A percentile compares a stretch with the other conserved stretches of the same genome.
Evolutionary conservation across 2,113 vertebrate species (phyloP).

Genomic region (Esox niger): DNA sequence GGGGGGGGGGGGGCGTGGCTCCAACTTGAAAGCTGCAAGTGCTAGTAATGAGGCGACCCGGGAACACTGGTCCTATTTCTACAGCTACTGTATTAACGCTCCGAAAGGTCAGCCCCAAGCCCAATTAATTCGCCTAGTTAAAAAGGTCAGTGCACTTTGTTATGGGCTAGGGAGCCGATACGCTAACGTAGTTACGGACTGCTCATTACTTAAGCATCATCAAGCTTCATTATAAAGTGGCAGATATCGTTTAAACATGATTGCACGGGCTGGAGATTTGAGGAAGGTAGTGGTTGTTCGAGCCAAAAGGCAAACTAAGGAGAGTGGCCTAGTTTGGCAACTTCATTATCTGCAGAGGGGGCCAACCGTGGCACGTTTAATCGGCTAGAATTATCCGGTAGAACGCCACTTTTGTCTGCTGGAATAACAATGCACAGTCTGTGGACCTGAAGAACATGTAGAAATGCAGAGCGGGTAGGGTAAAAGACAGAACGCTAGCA

Average conservation of each 20-base stretch:
- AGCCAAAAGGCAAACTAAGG: conserved; percentile 17
- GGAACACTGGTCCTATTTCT: conserved; percentile 60
- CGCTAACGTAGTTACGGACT: conserved; percentile 37
- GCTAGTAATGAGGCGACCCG: conserved; percentile 68
- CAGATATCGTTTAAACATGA: conserved; percentile 64
- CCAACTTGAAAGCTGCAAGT: conserved; percentile 52
- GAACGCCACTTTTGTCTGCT: neutral
- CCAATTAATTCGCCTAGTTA: conserved; percentile 77
- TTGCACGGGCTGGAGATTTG: conserved; percentile 17
- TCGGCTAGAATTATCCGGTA: neutral
- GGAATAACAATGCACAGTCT: neutral
- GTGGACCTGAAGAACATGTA: neutral
- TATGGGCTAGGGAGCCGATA: conserved; percentile 60
- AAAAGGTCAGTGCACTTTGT: conserved; percentile 73
- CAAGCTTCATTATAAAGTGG: conserved; percentile 64
- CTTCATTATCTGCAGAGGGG: neutral
- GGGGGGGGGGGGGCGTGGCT: conserved; percentile 2
- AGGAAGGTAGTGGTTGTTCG: conserved; percentile 8
- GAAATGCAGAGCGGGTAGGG: neutral
- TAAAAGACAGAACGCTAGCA: neutral
- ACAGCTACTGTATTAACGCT: conserved; percentile 40
- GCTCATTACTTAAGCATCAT: conserved; percentile 71
- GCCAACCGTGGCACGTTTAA: conserved; percentile 8
- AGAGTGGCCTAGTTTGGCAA: conserved; percentile 6
- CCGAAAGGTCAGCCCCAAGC: conserved; percentile 70